Percentiles rank a stretch among this genome's conserved stretches.
These are phyloP conservation scores for Microctonus hyperodae DNA, from an alignment of 2,888 invertebrate species.

Conservation along the genomic window DNA sequence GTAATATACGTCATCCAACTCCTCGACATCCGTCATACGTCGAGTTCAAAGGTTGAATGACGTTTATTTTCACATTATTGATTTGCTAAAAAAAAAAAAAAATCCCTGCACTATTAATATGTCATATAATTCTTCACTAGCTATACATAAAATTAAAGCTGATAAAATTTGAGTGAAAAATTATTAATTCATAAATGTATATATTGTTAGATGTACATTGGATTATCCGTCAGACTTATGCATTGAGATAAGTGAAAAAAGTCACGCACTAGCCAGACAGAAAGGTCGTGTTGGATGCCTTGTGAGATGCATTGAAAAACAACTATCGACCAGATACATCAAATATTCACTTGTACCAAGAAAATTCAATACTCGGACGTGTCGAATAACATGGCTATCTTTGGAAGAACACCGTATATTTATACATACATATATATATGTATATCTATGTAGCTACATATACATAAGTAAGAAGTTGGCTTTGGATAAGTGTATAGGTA, in stretches of 20 bases:
- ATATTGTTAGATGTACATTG: background rate
- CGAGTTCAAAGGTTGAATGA: background rate
- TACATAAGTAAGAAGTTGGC: background rate
- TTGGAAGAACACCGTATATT: background rate
- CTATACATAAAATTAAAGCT: background rate
- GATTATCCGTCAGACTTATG: background rate
- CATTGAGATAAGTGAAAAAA: background rate
- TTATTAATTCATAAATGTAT: background rate
- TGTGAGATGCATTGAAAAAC: slow-evolving; percentile 9
- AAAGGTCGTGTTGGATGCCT: slow-evolving; percentile 10
- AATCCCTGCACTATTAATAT: background rate
- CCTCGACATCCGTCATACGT: background rate
- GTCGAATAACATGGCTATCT: slow-evolving; percentile 27
- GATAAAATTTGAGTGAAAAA: background rate
- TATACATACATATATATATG: background rate
- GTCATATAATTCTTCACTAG: background rate
- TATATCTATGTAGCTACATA: background rate
- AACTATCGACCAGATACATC: slow-evolving; percentile 51
- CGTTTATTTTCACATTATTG: background rate
- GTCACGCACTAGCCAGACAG: slow-evolving; percentile 18
- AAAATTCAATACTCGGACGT: slow-evolving; percentile 55
- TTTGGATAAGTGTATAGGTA: background rate
- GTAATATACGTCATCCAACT: background rate
- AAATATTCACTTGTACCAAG: slow-evolving; percentile 56
- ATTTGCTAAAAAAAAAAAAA: background rate